Percentiles rank a stretch among this genome's conserved stretches.
Evolutionary conservation across 2,113 vertebrate species (phyloP).

Genomic region (Protobothrops flavoviridis): DNA sequence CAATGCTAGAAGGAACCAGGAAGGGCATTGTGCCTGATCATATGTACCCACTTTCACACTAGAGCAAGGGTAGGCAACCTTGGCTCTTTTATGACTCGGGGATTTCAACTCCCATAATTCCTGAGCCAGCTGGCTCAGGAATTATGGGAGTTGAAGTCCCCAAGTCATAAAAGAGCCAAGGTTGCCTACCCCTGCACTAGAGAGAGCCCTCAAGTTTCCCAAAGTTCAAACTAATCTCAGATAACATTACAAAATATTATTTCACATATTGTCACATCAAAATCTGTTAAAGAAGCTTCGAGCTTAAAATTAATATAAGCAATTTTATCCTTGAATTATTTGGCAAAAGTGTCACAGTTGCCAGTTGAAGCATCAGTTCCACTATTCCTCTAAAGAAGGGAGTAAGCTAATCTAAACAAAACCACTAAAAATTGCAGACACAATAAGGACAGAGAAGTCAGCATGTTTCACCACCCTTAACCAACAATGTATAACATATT

Average conservation of each 20-base stretch:
- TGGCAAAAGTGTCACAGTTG: background rate
- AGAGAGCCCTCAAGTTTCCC: background rate
- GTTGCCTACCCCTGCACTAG: background rate
- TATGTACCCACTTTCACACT: background rate
- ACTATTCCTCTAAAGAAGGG: background rate
- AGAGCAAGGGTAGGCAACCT: background rate
- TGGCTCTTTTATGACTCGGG: no score
- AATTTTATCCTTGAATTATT: background rate
- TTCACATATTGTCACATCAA: background rate
- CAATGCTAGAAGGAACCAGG: background rate
- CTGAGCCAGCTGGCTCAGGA: no score
- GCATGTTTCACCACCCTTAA: background rate
- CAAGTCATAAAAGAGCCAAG: no score
- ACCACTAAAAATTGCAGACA: background rate
- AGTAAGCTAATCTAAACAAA: background rate
- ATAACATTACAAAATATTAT: background rate
- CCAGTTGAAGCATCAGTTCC: background rate
- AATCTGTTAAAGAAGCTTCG: background rate
- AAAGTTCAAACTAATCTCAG: background rate
- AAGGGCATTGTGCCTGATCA: background rate
- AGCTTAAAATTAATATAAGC: background rate
- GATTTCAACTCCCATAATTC: no score
- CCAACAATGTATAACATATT: background rate
- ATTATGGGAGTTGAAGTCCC: no score
- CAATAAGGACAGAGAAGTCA: background rate